Conservation (phyloP, 2,113 vertebrate genomes). For the Hystrix cristata region DNA sequence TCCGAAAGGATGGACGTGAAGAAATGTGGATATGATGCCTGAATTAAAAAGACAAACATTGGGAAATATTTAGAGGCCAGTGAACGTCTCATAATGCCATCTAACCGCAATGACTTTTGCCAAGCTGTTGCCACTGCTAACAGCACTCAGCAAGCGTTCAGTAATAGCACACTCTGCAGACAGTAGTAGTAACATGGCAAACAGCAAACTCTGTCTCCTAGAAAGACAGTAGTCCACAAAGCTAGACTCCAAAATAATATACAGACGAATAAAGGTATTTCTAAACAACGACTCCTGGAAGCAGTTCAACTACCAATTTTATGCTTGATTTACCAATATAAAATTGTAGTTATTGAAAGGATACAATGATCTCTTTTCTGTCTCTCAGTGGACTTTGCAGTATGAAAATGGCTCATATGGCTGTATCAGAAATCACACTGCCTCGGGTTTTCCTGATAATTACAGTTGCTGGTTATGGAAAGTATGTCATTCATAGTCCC, state of each 20-base stretch:
- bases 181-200: constrained; percentile 64
- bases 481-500: constrained; percentile 78
- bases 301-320: constrained; percentile 88
- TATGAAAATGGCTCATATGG: constrained; percentile 83
- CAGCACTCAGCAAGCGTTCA: constrained; percentile 59
- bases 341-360: constrained; percentile 86
- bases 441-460: constrained; percentile 82
- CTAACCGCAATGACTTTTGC: constrained; percentile 22
- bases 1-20: constrained; percentile 98
- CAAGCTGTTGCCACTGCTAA: constrained; percentile 24
- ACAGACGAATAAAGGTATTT: constrained; percentile 83
- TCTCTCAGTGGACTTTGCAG: constrained; percentile 81
- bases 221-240: constrained; percentile 79
- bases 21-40: constrained; percentile 98
- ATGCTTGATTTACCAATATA: constrained; percentile 90
- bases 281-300: constrained; percentile 86
- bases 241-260: constrained; percentile 83
- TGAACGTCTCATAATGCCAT: not conserved
- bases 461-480: constrained; percentile 81
- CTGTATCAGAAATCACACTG: constrained; percentile 80
- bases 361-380: constrained; percentile 86
- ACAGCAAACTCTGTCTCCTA: constrained; percentile 76
- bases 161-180: constrained; percentile 72
- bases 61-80: constrained; percentile 54
- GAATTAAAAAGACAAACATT: constrained; percentile 80